phyloP scores from a whole-genome alignment of 2,888 invertebrate species.

The Conchocele bisecta region DNA sequence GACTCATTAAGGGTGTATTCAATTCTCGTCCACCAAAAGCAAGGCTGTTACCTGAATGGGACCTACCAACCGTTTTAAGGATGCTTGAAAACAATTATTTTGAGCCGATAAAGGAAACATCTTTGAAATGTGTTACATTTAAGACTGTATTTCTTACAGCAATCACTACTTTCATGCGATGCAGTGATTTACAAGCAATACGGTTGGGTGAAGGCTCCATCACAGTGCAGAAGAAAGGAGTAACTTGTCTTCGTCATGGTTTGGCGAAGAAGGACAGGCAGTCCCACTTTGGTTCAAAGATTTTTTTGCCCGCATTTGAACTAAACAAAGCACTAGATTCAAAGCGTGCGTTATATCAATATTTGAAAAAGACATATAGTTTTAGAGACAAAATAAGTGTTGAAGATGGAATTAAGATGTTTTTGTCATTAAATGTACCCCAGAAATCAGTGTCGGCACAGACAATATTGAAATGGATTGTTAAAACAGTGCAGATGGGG shows the following conservation, averaged over 20 bases:
- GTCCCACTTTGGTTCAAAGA: constrained; percentile 1
- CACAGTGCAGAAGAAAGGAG: constrained; percentile 8
- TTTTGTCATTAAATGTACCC: constrained; percentile 12
- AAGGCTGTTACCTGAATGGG: constrained; percentile 7
- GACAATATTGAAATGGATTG: constrained; percentile 22
- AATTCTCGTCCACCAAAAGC: neutral
- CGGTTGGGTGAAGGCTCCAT: constrained; percentile 17
- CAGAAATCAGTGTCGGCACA: constrained; percentile 18
- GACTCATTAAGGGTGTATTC: constrained; percentile 18
- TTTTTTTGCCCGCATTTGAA: constrained; percentile 16
- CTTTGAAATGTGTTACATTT: constrained; percentile 5
- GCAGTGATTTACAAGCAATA: constrained; percentile 32
- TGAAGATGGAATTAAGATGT: constrained; percentile 12
- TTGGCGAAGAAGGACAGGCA: constrained; percentile 26
- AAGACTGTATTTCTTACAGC: constrained; percentile 24
- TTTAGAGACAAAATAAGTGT: neutral
- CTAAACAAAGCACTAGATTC: constrained; percentile 31
- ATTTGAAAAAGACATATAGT: no score
- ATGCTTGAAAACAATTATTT: neutral
- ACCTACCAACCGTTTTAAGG: neutral
- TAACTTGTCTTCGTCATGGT: constrained; percentile 20
- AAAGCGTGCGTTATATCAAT: no score
- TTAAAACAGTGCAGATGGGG: constrained; percentile 16
- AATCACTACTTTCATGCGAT: constrained; percentile 27
- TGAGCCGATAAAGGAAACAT: constrained; percentile 1